These are phyloP conservation scores for Phenganax subtilis DNA, from an alignment of 92 coral and sea anemone genomes.

Conservation along the genomic window DNA sequence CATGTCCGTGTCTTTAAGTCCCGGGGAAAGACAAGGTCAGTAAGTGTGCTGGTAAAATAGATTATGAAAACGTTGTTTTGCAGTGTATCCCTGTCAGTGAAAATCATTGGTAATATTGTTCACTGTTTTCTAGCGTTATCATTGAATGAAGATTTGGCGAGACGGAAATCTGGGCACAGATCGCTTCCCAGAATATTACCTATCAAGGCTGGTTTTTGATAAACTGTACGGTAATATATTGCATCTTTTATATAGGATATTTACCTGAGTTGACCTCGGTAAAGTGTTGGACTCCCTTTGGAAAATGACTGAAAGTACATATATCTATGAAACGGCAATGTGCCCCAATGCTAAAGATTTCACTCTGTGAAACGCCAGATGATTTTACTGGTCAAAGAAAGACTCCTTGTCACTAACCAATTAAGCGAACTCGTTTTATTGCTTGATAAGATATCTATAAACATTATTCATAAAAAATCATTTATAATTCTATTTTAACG, in stretches of 20 bases:
- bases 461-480: neutral
- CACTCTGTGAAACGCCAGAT: too few species aligned
- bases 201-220: slow-evolving; percentile 19
- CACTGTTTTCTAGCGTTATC: neutral
- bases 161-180: neutral
- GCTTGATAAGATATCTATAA: too few species aligned
- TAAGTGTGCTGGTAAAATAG: neutral
- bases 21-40: slow-evolving; percentile 71
- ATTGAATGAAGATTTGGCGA: neutral
- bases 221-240: neutral
- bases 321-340: too few species aligned
- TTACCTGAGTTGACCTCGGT: too few species aligned
- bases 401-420: too few species aligned
- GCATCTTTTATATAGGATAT: neutral
- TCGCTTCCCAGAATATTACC: slow-evolving; percentile 9
- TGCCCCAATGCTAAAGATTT: too few species aligned
- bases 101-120: neutral
- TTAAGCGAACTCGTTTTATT: too few species aligned
- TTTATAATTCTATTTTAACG: neutral
- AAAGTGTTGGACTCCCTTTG: too few species aligned
- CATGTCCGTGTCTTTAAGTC: slow-evolving; percentile 58
- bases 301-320: too few species aligned
- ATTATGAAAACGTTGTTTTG: too few species aligned
- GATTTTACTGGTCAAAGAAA: too few species aligned
- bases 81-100: too few species aligned